These are phyloP conservation scores for Gopherus evgoodei DNA, from an alignment of 2,113 vertebrate genomes.

Conservation along the genomic window DNA sequence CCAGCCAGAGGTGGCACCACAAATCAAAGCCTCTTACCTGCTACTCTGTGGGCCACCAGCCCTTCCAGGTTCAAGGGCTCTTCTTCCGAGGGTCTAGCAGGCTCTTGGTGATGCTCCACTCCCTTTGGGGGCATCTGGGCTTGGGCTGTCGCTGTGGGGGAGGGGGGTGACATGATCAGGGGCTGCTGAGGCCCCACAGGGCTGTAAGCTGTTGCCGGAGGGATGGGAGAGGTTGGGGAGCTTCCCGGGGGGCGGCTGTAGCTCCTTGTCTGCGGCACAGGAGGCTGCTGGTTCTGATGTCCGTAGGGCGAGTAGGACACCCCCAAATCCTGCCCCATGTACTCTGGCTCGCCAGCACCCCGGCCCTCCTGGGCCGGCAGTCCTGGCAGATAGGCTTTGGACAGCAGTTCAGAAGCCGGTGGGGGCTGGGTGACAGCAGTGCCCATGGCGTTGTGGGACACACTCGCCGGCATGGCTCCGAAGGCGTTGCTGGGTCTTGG, in stretches of 20 bases:
- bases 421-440: not conserved
- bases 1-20: not conserved
- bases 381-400: slow-evolving; percentile 29
- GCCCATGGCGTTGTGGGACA: not conserved
- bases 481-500: slow-evolving; percentile 69
- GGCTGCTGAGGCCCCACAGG: slow-evolving; percentile 73
- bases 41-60: slow-evolving; percentile 94
- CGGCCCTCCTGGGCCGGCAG: not conserved
- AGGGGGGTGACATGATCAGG: slow-evolving; percentile 77
- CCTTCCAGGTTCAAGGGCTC: slow-evolving; percentile 91
- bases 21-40: slow-evolving; percentile 86
- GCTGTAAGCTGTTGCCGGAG: slow-evolving; percentile 56
- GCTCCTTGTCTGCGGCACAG: slow-evolving; percentile 49
- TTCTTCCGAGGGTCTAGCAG: slow-evolving; percentile 79
- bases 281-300: slow-evolving; percentile 54
- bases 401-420: not conserved
- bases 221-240: slow-evolving; percentile 60
- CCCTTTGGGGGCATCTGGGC: slow-evolving; percentile 77
- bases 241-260: slow-evolving; percentile 78
- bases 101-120: slow-evolving; percentile 69
- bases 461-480: not conserved
- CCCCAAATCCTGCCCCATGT: slow-evolving; percentile 46
- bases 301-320: slow-evolving; percentile 75
- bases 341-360: slow-evolving; percentile 32
- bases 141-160: slow-evolving; percentile 65